Percentiles rank a stretch among this genome's conserved stretches.
Evolutionary conservation across 2,797 vertebrate genomes (phyloP).

Genomic region (Xenentodon cancila): DNA sequence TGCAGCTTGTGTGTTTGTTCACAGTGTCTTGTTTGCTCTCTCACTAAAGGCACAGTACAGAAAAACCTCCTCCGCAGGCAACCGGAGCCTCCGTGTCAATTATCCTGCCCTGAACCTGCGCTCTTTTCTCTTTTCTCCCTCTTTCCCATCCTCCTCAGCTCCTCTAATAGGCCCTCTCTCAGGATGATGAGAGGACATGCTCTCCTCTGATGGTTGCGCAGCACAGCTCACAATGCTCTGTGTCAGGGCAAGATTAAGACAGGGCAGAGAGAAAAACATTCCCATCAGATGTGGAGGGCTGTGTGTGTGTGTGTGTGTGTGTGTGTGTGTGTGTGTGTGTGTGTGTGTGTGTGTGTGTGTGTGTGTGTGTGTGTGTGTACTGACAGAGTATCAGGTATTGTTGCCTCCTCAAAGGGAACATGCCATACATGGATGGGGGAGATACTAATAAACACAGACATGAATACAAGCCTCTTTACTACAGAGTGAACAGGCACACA

Average conservation of each 20-base stretch:
- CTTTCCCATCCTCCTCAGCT: slow-evolving; percentile 76
- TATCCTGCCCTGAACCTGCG: slow-evolving; percentile 81
- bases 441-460: slow-evolving; percentile 84
- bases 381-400: slow-evolving; percentile 82
- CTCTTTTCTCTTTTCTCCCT: slow-evolving; percentile 76
- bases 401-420: slow-evolving; percentile 80
- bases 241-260: slow-evolving; percentile 83
- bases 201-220: slow-evolving; percentile 81
- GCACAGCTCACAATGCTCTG: slow-evolving; percentile 73
- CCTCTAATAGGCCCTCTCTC: slow-evolving; percentile 80
- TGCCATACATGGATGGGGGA: slow-evolving; percentile 73
- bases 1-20: slow-evolving; percentile 46
- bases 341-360: slow-evolving; percentile 23
- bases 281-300: slow-evolving; percentile 55
- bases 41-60: slow-evolving; percentile 69
- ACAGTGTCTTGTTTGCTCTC: slow-evolving; percentile 74
- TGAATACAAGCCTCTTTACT: slow-evolving; percentile 78
- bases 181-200: slow-evolving; percentile 79
- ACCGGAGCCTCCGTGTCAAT: slow-evolving; percentile 80
- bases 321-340: slow-evolving; percentile 37
- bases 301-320: slow-evolving; percentile 32
- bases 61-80: slow-evolving; percentile 72
- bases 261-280: slow-evolving; percentile 77
- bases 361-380: slow-evolving; percentile 37
- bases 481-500: slow-evolving; percentile 57